phyloP scores from a whole-genome alignment of 2,797 vertebrate genomes.

The Bradypodion ventrale region DNA sequence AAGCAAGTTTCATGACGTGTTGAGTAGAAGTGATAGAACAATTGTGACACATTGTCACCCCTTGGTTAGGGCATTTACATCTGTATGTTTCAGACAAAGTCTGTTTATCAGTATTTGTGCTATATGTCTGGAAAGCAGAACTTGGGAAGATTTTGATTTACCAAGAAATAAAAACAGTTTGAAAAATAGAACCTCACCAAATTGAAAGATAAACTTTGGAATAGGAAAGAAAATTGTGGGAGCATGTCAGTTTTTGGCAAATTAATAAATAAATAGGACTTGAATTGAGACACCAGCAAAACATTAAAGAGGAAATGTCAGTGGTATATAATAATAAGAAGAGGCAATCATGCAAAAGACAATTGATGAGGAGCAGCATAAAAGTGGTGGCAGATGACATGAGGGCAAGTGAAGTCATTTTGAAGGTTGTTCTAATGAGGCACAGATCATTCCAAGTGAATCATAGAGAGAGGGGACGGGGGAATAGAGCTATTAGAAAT shows the following conservation, averaged over 20 bases:
- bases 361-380: not conserved
- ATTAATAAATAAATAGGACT: not conserved
- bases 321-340: not conserved
- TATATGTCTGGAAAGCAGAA: conserved; percentile 13
- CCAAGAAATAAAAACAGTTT: not conserved
- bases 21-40: not conserved
- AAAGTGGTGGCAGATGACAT: not conserved
- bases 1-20: not conserved
- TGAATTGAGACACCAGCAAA: not conserved
- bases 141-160: not conserved
- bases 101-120: not conserved
- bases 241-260: not conserved
- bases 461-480: not conserved
- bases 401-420: not conserved
- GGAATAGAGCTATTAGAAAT: not conserved
- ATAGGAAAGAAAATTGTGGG: not conserved
- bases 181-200: not conserved
- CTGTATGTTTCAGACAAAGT: conserved; percentile 2
- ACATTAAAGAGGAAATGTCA: not conserved
- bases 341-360: not conserved
- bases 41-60: conserved; percentile 27
- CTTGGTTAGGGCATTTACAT: not conserved
- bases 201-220: not conserved
- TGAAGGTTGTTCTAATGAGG: not conserved
- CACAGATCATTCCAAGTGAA: not conserved